phyloP scores from a whole-genome alignment of 2,888 invertebrate species.

The Lomographa bimaculata region DNA sequence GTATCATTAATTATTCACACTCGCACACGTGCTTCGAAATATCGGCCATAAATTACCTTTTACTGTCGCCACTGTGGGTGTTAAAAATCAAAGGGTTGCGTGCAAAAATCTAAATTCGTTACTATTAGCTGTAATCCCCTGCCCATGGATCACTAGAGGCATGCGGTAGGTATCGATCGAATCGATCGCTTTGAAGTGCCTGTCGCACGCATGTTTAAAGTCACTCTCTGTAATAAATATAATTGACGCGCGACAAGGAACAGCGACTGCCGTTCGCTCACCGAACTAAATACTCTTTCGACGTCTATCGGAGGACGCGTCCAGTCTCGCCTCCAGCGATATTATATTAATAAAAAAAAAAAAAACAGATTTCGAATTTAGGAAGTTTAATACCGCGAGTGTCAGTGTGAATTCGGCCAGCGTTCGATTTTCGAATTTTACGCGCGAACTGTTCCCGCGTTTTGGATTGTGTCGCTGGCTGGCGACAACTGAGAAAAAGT shows the following conservation, averaged over 20 bases:
- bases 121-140: conserved; percentile 21
- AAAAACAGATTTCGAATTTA: conserved; percentile 18
- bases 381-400: conserved; percentile 38
- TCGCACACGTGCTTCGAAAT: too few relatives aligned
- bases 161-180: conserved; percentile 55
- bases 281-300: conserved; percentile 75
- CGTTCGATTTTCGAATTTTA: conserved; percentile 55
- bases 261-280: conserved; percentile 58
- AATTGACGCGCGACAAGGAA: conserved; percentile 75
- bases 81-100: conserved; percentile 31
- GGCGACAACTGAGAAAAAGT: conserved; percentile 43
- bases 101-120: conserved; percentile 34
- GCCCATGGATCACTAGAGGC: conserved; percentile 35
- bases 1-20: too few relatives aligned
- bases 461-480: conserved; percentile 52
- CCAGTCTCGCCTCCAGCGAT: conserved; percentile 59
- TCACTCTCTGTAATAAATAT: conserved; percentile 78
- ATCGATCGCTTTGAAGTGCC: conserved; percentile 78
- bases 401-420: conserved; percentile 34
- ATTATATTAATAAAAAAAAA: conserved; percentile 31
- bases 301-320: conserved; percentile 71
- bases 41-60: too few relatives aligned
- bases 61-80: conserved; percentile 6
- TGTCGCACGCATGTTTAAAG: conserved; percentile 73
- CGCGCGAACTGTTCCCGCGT: conserved; percentile 51